Conservation (phyloP, 1,140 invertebrate species). For the Paralvinella palmiformis region DNA sequence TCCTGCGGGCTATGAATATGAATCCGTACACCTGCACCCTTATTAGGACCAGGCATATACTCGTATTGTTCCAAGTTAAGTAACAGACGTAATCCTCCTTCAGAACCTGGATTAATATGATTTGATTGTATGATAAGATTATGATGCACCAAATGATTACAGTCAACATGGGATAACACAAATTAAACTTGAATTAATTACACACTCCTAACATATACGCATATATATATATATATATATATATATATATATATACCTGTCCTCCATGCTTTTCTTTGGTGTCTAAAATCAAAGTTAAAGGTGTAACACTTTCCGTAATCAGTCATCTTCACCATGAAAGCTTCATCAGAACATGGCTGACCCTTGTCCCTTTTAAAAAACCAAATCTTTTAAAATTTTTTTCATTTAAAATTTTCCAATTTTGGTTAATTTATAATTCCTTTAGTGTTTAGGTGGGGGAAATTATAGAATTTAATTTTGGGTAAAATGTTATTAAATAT, state of each 20-base stretch:
- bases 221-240: too few relatives aligned
- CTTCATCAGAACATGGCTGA: slow-evolving; percentile 23
- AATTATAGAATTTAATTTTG: too few relatives aligned
- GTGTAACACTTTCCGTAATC: slow-evolving; percentile 32
- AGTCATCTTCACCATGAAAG: slow-evolving; percentile 25
- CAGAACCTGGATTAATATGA: too few relatives aligned
- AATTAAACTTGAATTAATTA: too few relatives aligned
- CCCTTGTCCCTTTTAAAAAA: slow-evolving; percentile 24
- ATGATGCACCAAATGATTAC: neutral
- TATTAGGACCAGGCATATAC: slow-evolving; percentile 38
- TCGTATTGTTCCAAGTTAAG: slow-evolving; percentile 42
- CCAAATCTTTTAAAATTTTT: neutral
- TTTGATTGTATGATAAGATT: slow-evolving; percentile 13
- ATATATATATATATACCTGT: too few relatives aligned
- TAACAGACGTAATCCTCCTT: slow-evolving; percentile 32
- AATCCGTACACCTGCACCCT: slow-evolving; percentile 34
- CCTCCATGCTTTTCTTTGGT: neutral
- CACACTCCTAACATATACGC: too few relatives aligned
- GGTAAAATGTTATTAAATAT: too few relatives aligned
- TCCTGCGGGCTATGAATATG: slow-evolving; percentile 29
- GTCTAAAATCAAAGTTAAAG: too few relatives aligned
- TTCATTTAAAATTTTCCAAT: neutral
- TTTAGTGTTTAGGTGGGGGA: too few relatives aligned
- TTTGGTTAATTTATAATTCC: too few relatives aligned
- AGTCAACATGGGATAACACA: neutral